Evolutionary conservation across 2,113 vertebrate species (phyloP).

Genomic region (Thymallus thymallus): DNA sequence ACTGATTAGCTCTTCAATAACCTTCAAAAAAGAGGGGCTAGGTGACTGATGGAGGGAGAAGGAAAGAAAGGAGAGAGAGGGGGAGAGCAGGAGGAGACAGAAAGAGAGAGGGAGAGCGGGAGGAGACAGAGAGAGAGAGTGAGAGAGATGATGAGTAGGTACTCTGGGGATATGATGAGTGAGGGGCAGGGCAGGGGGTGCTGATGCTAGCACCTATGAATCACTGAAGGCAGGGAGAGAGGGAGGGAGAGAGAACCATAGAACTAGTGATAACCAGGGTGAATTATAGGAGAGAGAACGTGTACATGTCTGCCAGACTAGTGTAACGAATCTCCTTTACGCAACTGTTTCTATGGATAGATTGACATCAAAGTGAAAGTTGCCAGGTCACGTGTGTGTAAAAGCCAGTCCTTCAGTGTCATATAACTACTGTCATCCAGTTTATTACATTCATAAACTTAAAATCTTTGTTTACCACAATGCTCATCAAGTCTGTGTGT

Average conservation of each 20-base stretch:
- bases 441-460: slow-evolving; percentile 45
- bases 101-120: not conserved
- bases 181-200: slow-evolving; percentile 29
- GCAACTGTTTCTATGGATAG: too few relatives aligned
- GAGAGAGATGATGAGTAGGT: slow-evolving; percentile 35
- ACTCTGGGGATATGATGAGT: slow-evolving; percentile 25
- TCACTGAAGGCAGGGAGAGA: slow-evolving; percentile 6
- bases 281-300: slow-evolving; percentile 12
- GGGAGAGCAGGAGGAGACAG: not conserved
- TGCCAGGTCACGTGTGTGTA: not conserved
- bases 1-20: slow-evolving; percentile 14
- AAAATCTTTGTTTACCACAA: slow-evolving; percentile 15
- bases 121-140: not conserved
- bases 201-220: slow-evolving; percentile 44
- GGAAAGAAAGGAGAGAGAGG: not conserved
- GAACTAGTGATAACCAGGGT: slow-evolving; percentile 26
- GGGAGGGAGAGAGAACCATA: not conserved
- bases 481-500: not conserved
- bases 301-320: too few relatives aligned
- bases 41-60: slow-evolving; percentile 9
- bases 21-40: slow-evolving; percentile 14
- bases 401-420: not conserved
- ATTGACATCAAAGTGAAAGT: too few relatives aligned
- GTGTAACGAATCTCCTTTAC: too few relatives aligned
- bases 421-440: slow-evolving; percentile 17